phyloP scores from a whole-genome alignment of 2,888 invertebrate genomes.

The Cryptus viduatorius region DNA sequence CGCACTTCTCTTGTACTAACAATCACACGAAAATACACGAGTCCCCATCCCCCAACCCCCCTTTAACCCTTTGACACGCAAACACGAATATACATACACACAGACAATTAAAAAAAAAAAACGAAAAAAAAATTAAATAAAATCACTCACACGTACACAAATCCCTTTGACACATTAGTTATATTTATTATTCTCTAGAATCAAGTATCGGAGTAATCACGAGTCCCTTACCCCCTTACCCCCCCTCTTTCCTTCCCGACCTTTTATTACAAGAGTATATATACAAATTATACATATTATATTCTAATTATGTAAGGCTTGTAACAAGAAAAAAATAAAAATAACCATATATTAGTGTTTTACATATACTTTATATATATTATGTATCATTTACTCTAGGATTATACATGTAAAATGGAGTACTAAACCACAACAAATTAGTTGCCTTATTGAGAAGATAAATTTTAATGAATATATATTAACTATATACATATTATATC shows the following conservation, averaged over 20 bases:
- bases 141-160: slow-evolving; percentile 10
- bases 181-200: slow-evolving; percentile 84
- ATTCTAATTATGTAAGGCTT: slow-evolving; percentile 85
- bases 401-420: slow-evolving; percentile 68
- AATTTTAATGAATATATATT: slow-evolving; percentile 66
- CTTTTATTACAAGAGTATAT: slow-evolving; percentile 85
- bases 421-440: slow-evolving; percentile 77
- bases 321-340: slow-evolving; percentile 83
- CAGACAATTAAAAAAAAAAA: background rate
- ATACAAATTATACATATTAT: slow-evolving; percentile 83
- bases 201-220: slow-evolving; percentile 78
- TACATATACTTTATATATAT: slow-evolving; percentile 85
- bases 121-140: background rate
- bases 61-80: too few relatives aligned
- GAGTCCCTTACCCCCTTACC: slow-evolving; percentile 18
- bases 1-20: slow-evolving; percentile 85
- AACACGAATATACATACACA: slow-evolving; percentile 15
- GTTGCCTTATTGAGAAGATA: slow-evolving; percentile 81
- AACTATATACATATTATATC: slow-evolving; percentile 62
- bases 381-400: slow-evolving; percentile 81
- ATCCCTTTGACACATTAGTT: slow-evolving; percentile 77
- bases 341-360: slow-evolving; percentile 85
- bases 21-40: slow-evolving; percentile 33
- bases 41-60: background rate
- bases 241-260: slow-evolving; percentile 43